Conservation (phyloP, 2,888 invertebrate species). For the Philereme transversata region DNA sequence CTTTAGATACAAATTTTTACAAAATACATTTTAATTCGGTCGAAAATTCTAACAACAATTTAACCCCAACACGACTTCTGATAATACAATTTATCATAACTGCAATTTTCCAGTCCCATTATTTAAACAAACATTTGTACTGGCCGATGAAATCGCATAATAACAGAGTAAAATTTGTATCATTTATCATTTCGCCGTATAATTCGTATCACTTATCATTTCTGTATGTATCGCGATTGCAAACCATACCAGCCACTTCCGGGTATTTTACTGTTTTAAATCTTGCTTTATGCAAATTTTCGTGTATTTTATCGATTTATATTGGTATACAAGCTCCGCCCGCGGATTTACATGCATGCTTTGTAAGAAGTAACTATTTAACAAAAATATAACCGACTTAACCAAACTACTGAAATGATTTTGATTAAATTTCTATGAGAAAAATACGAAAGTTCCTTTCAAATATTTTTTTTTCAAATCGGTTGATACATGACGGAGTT, state of each 20-base stretch:
- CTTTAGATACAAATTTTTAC: background rate
- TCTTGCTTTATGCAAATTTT: slow-evolving; percentile 1
- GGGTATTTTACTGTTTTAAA: slow-evolving; percentile 15
- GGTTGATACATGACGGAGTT: too few species aligned
- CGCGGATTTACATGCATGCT: too few species aligned
- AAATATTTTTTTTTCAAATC: too few species aligned
- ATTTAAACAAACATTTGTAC: slow-evolving; percentile 41
- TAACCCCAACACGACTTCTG: background rate
- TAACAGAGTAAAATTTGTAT: slow-evolving; percentile 43
- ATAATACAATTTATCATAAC: slow-evolving; percentile 18
- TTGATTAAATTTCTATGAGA: too few species aligned
- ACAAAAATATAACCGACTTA: too few species aligned
- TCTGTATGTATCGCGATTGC: slow-evolving; percentile 13
- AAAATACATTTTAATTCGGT: background rate
- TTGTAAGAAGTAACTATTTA: too few species aligned
- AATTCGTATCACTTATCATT: slow-evolving; percentile 9
- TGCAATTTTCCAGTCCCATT: slow-evolving; percentile 37
- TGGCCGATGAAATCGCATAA: slow-evolving; percentile 36
- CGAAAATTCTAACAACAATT: background rate
- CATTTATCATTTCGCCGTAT: slow-evolving; percentile 52
- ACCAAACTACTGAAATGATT: too few species aligned
- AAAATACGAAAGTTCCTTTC: too few species aligned
- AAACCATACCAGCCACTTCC: slow-evolving; percentile 37
- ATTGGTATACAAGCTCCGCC: too few species aligned
- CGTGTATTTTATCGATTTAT: too few species aligned